Base-by-base conservation (phyloP, 2,113 vertebrate species). In the Lipophrys pholis region DNA sequence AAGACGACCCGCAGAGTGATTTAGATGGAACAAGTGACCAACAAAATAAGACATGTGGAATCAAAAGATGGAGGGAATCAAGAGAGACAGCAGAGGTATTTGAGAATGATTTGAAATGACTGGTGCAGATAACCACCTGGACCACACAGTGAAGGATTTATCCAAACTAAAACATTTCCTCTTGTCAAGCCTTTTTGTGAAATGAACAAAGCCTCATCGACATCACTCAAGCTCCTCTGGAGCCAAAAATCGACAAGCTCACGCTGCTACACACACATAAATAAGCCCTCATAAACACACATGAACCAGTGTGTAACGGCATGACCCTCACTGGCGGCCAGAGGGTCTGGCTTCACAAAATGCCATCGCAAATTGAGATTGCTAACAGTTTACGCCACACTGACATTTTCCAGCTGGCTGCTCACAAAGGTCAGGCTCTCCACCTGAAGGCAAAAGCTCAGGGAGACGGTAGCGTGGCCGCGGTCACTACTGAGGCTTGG, bases 351-450 rank as follows among this genome's bases (percentile, higher is more conserved):
- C 78, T 78, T 70, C 51, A 83, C 55, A 87, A 93, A 93, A 90
- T 90, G 83, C 82, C 87, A 91, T 81, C 70, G 12, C 78, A 86
- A 88, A 89, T 84, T 82, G 83, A 89, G 87, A 93, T 84, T 51
- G 75, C 74, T 83, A 87, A 92, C 81, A 88, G 84, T 91, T 90
- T 78, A 74, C 56, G 16, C 75, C 39, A 61, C 53, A 49, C 80
- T 91, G 91, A 90, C 93, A 91, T 92, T 93, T 91, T 82, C 73
- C 72, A 75, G 67, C 81, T 76, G 82, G 83, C 65, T 67, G 60
- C 75, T 69, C 73, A 70, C 69, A 91, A 93, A 93, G 90, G 88
- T 91, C 86, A 91, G 57, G 38, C 59, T 39, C 57, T 62, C 75
- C 84, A 88, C 85, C 85, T 81, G 80, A 86, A 87, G 83, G 81